A percentile compares a stretch with the other conserved stretches of the same genome.
Conservation (phyloP, 30 jellyfish, hydroid and myxozoan species). For the Aurelia aurita region DNA sequence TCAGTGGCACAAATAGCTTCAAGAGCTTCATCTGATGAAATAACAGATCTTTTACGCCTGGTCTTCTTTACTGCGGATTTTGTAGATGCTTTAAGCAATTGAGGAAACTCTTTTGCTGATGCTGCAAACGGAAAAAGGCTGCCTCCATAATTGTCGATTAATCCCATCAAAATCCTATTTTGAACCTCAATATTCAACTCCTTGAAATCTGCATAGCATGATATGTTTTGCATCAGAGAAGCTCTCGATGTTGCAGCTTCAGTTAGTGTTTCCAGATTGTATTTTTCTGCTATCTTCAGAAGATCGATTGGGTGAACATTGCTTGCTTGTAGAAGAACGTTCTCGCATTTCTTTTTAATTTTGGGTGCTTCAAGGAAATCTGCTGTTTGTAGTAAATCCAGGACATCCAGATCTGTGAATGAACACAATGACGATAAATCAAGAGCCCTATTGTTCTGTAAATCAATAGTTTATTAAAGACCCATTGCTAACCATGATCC, state of each 20-base stretch:
- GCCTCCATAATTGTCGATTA: neutral
- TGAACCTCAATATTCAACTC: neutral
- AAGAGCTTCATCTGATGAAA: no score
- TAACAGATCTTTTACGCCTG: no score
- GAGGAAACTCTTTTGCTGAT: neutral
- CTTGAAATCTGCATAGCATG: conserved; percentile 25
- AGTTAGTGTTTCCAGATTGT: neutral
- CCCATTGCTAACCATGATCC: no score
- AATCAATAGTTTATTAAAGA: no score
- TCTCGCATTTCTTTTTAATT: conserved; percentile 10
- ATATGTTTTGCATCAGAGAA: neutral
- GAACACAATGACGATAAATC: neutral
- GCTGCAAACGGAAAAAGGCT: neutral
- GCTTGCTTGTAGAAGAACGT: neutral
- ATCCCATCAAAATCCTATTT: conserved; percentile 9
- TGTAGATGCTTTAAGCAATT: no score
- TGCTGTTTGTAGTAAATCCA: conserved; percentile 26
- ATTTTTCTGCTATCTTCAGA: conserved; percentile 16
- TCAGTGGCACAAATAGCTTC: no score
- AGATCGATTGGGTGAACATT: conserved; percentile 50
- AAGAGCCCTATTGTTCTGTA: neutral
- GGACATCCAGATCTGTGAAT: conserved; percentile 30
- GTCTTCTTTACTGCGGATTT: no score
- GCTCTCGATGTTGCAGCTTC: conserved; percentile 7
- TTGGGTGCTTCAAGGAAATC: conserved; percentile 22